Evolutionary conservation across 2,797 vertebrate species (phyloP), one percentile per base, ranked within the genome.

Genomic region (Pterois miles): DNA sequence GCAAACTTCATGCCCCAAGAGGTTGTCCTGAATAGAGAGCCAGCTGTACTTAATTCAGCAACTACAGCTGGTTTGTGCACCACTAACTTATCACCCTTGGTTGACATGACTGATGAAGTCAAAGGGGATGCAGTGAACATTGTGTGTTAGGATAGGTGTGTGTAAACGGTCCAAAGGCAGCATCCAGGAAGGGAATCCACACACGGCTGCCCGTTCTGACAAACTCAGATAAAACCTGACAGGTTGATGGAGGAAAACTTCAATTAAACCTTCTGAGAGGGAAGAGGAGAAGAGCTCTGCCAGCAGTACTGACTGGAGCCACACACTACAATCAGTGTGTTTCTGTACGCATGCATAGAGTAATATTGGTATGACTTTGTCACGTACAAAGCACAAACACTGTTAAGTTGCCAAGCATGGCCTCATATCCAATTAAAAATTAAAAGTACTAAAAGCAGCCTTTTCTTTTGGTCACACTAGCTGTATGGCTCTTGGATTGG

Each of bases 211-310:
- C 34, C 4, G 22, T 25, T 48, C 79, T 74, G 64, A 71, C 25
- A 16, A 16, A 64, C 52, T 76, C 62, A 27, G 83, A 80, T 85
- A 84, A 84, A 90, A 81, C 33, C 52, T 70, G 65, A 27, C 58
- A 25, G 29, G 48, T 56, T 58, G 53, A 46, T 16, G 46, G 59
- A 62, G 75, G 63, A 58, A 67, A 78, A 84, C 71, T 65, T 81
- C 63, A 64, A 66, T 79, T 67, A 50, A 71, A 54, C 16, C 50
- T 43, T 48, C n/a, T 31, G 43, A 78, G 53, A 59, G 27, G 50
- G 12, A 48, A 13, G 11, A 25, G 48, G 3, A 16, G 33, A 57
- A 2, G 36, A 36, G 65, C 63, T 66, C 52, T 27, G 59, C 5
- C 34, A 20, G 64, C 59, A 63, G 36, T 64, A 52, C 12, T n/a